Base-by-base conservation (phyloP, 2,888 invertebrate species). In the Protophormia terraenovae region DNA sequence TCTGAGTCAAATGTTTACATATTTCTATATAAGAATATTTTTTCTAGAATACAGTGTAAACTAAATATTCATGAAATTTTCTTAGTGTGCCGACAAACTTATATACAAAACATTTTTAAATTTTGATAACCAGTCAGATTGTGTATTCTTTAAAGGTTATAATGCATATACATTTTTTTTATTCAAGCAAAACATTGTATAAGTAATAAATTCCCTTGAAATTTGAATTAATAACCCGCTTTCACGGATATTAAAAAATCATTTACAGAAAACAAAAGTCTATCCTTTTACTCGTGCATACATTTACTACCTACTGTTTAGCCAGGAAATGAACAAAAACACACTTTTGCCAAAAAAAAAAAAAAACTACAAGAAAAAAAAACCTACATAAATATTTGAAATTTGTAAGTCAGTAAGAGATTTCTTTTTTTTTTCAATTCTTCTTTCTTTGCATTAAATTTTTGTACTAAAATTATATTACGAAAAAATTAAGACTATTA, bases 181-280 rank as follows among this genome's bases (percentile, higher is more conserved):
- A 14, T 14, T 4, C 12, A 41, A 41, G n/a, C n/a, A 41, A 41
- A 14, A 14, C 41, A 41, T 41, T 41, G n/a, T 5, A n/a, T 58
- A 27, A 58, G 29, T 58, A 27, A 58, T 58, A n/a, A 58, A 58
- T n/a, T 58, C 55, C n/a, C n/a, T 58, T n/a, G 14, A 27, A 58
- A 8, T n/a, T 16, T 58, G n/a, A 24, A 29, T 58, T n/a, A 58
- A 58, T 58, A 58, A n/a, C n/a, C 55, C 55, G 55, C 55, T 27
- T 27, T 6, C 5, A 29, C n/a, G 29, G 29, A 29, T 27, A 58
- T 58, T 58, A 27, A 58, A 58, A 58, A 55, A 29, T n/a, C n/a
- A n/a, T n/a, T n/a, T n/a, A 0, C 41, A n/a, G 6, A 7, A 6
- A n/a, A n/a, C n/a, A 55, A 16, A 8, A 6, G 5, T 27, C 5